Percentiles rank a stretch among this genome's conserved stretches.
Evolutionary conservation across 2,113 vertebrate species (phyloP).

Genomic region (Pholis gunnellus): DNA sequence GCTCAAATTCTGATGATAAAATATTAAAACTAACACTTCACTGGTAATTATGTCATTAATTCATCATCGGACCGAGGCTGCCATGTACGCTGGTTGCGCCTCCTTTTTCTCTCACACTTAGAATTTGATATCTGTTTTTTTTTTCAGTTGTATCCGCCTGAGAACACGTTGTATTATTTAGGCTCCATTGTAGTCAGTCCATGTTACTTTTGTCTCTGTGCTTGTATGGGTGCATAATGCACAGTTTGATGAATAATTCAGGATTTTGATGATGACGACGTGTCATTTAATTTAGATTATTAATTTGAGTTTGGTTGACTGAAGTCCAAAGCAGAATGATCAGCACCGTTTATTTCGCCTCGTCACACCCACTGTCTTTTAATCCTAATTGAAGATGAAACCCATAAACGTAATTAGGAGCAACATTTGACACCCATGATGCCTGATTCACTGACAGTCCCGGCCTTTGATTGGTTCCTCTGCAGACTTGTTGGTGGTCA

Average conservation of each 20-base stretch:
- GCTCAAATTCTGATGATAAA: not conserved
- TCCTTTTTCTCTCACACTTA: not conserved
- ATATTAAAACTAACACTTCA: not conserved
- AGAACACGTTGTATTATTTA: not conserved
- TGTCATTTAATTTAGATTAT: not conserved
- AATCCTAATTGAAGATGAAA: slow-evolving; percentile 42
- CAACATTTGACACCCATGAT: slow-evolving; percentile 35
- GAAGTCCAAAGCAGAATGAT: slow-evolving; percentile 1
- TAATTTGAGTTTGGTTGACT: not conserved
- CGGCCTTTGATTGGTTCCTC: slow-evolving; percentile 11
- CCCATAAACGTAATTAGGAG: slow-evolving; percentile 23
- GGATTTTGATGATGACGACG: not conserved
- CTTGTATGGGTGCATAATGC: not conserved
- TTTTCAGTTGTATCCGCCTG: not conserved
- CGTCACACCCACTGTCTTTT: slow-evolving; percentile 2
- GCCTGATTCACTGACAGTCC: slow-evolving; percentile 25
- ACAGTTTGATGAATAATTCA: not conserved
- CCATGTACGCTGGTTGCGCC: not conserved
- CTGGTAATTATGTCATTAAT: not conserved
- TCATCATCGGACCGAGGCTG: not conserved
- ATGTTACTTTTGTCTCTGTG: not conserved
- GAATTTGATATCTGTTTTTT: not conserved
- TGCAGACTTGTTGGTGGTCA: slow-evolving; percentile 14
- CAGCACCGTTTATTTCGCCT: not conserved
- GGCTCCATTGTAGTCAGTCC: not conserved